Percentiles rank a stretch among this genome's conserved stretches.
Evolutionary conservation across 2,797 vertebrate species (phyloP).

Genomic region (Eulemur rubriventer): DNA sequence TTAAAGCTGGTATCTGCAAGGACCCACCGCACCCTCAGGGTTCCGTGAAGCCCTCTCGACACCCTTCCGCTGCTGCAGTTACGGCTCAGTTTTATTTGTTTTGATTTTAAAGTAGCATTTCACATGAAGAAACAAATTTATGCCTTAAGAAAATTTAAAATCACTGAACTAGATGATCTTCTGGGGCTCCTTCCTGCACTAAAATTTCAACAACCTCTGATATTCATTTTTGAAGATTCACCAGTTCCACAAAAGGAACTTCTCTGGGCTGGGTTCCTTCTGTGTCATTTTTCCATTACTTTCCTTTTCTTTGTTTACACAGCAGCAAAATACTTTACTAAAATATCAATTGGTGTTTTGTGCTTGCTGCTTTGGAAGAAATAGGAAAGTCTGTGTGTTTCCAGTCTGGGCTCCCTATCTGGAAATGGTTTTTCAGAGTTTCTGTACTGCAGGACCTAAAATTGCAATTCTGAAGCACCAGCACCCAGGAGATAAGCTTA

Average conservation of each 20-base stretch:
- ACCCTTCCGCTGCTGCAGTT: no score
- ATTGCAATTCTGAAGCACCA: neutral
- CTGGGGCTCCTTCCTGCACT: neutral
- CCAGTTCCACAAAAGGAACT: neutral
- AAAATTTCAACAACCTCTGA: neutral
- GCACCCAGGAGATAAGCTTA: neutral
- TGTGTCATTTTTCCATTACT: neutral
- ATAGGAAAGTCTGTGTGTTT: neutral
- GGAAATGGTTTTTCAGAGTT: neutral
- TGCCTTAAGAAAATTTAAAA: neutral
- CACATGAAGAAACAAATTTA: neutral
- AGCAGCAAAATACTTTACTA: neutral
- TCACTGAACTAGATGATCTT: neutral
- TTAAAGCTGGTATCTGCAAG: neutral
- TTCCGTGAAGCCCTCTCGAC: neutral
- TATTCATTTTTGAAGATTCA: neutral
- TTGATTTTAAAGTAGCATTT: conserved; percentile 35
- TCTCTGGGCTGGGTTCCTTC: neutral
- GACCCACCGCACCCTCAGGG: accelerated
- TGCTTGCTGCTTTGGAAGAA: neutral
- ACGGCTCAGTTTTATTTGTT: neutral
- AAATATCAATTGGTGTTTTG: neutral
- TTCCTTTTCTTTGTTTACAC: neutral
- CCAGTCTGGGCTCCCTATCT: neutral
- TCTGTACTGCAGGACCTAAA: neutral